Evolutionary conservation across 2,888 invertebrate genomes (phyloP).

Genomic region (Cantharis lateralis): DNA sequence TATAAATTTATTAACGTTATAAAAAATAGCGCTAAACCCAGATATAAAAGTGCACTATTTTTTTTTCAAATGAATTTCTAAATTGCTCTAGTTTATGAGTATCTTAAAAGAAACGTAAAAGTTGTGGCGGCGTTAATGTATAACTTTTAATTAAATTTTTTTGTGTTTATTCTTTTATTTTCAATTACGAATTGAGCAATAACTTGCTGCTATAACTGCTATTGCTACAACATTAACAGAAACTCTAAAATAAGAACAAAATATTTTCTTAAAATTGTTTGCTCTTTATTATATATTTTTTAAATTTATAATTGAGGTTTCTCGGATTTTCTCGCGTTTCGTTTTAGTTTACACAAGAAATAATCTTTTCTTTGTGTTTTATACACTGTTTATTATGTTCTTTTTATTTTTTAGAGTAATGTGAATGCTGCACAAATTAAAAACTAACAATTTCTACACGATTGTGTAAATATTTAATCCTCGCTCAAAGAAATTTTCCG

Average conservation of each 20-base stretch:
- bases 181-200: not conserved
- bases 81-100: not conserved
- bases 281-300: not conserved
- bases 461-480: not conserved
- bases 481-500: not conserved
- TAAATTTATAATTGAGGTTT: not conserved
- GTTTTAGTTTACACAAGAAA: not conserved
- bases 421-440: not conserved
- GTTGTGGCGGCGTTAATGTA: not conserved
- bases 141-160: conserved; percentile 1
- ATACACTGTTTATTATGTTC: not conserved
- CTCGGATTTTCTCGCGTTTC: not conserved
- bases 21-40: not conserved
- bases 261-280: not conserved
- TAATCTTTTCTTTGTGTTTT: not conserved
- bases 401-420: not conserved
- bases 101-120: conserved; percentile 1
- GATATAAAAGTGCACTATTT: not conserved
- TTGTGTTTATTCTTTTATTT: not conserved
- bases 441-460: not conserved
- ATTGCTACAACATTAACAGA: not conserved
- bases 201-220: not conserved
- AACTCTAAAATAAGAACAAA: not conserved
- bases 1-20: not conserved
- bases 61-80: conserved; percentile 1